Conservation (phyloP, 2,113 vertebrate species). For the Takifugu bimaculatus region DNA sequence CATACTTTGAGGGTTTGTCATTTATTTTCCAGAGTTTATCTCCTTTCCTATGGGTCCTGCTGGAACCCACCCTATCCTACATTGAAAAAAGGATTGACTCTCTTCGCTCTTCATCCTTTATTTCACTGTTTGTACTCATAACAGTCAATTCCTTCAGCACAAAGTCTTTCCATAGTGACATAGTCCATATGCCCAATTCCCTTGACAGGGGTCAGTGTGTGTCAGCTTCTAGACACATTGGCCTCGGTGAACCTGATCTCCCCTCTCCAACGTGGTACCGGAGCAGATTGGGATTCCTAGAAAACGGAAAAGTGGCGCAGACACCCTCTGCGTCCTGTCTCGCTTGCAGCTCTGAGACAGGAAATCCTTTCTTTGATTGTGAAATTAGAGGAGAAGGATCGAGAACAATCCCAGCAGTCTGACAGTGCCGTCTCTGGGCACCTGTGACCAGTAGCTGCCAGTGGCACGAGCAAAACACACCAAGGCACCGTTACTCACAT, state of each 20-base stretch:
- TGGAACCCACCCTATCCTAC: not conserved
- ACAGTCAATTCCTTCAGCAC: not conserved
- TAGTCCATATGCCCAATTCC: slow-evolving; percentile 3
- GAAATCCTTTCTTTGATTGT: slow-evolving; percentile 76
- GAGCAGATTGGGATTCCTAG: slow-evolving; percentile 31
- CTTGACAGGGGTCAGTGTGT: slow-evolving; percentile 27
- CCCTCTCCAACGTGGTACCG: slow-evolving; percentile 37
- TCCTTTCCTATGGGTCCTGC: not conserved
- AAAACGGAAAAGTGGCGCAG: slow-evolving; percentile 47
- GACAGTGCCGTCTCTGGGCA: slow-evolving; percentile 18
- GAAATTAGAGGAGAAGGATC: slow-evolving; percentile 43
- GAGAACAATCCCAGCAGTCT: slow-evolving; percentile 43
- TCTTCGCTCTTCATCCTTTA: not conserved
- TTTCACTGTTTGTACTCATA: not conserved
- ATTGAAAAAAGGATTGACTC: not conserved
- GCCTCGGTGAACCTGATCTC: slow-evolving; percentile 53
- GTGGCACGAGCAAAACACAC: not conserved
- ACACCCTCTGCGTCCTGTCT: slow-evolving; percentile 36
- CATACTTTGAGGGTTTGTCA: not conserved
- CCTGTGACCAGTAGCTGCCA: slow-evolving; percentile 15
- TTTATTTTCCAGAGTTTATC: not conserved
- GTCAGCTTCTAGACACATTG: slow-evolving; percentile 29
- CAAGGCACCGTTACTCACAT: too few relatives aligned
- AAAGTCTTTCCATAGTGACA: not conserved
- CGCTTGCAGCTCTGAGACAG: slow-evolving; percentile 58